Base-by-base conservation (phyloP, 2,888 invertebrate species). In the Lampropteryx suffumata region DNA sequence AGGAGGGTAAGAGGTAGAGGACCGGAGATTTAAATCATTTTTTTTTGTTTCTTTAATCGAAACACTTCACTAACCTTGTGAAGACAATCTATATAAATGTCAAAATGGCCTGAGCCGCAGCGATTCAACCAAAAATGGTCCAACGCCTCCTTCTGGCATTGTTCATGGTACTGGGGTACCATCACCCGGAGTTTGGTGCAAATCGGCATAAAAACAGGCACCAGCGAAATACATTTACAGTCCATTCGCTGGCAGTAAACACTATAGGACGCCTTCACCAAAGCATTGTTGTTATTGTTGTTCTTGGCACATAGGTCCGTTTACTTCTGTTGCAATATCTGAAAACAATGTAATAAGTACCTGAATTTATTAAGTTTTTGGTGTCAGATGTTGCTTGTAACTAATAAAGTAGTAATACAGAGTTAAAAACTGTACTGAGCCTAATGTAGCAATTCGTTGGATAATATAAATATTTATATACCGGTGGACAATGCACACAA, bases 201-300 rank as follows among this genome's bases (percentile, higher is more conserved):
- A 55, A 67, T 64, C 0, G 70, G 67, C 0, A 69, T 30, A 3
- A 69, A 43, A 10, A 69, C 10, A 1, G 69, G 64, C 28, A 59
- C 40, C 8, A 70, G 53, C 0, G 67, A 63, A 10, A 60, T 55
- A 10, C 61, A 56, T 35, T 59, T 59, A 7, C 32, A 29, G 32
- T 59, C 59, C 59, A 59, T 59, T 64, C 93, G 94, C 4, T 92
- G 93, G 9, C 94, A 93, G 65, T 94, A 94, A 56, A 93, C 93
- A 0, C 91, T 91, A 40, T 55, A 55, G 0, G 59, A 43, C 0
- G 40, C 27, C 8, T 10, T 39, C 33, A 59, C 54, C 7, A 59
- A 40, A 7, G 46, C 43, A 3, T 36, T 50, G 48, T 56, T 56
- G 10, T 42, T 41, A 10, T 28, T 21, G 8, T 28, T 35, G 41